phyloP scores from a whole-genome alignment of 2,797 vertebrate genomes.

The Graptemys geographica region DNA sequence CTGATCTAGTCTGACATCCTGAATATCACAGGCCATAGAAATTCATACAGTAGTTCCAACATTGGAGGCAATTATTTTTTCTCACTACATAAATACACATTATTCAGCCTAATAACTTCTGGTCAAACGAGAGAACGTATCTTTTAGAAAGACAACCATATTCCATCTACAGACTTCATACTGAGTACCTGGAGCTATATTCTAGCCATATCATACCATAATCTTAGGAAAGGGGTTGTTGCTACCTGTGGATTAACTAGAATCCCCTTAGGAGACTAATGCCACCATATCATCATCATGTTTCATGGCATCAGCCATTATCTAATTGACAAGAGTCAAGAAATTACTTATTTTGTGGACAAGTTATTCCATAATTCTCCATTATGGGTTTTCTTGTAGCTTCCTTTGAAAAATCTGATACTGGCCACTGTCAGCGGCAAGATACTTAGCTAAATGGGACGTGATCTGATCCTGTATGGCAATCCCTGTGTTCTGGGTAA shows the following conservation, averaged over 20 bases:
- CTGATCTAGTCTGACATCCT: not conserved
- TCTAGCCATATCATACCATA: not conserved
- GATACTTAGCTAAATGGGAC: not conserved
- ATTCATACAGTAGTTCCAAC: not conserved
- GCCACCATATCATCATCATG: not conserved
- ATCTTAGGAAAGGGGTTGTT: not conserved
- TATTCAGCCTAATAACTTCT: not conserved
- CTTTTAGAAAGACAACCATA: not conserved
- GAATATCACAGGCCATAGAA: not conserved
- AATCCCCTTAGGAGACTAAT: not conserved
- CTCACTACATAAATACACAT: slow-evolving; percentile 1
- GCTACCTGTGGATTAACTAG: not conserved
- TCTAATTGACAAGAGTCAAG: not conserved
- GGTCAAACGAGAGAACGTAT: not conserved
- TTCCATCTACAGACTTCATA: not conserved
- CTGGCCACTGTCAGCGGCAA: not conserved
- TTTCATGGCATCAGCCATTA: slow-evolving; percentile 36
- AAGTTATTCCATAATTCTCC: slow-evolving; percentile 12
- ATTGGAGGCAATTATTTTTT: not conserved
- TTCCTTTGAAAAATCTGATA: not conserved
- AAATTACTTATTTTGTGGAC: not conserved
- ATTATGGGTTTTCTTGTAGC: not conserved
- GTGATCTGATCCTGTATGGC: rapidly evolving
- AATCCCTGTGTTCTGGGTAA: not conserved
- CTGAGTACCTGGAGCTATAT: not conserved